phyloP scores from a whole-genome alignment of 2,797 vertebrate species.

The Alouatta caraya region DNA sequence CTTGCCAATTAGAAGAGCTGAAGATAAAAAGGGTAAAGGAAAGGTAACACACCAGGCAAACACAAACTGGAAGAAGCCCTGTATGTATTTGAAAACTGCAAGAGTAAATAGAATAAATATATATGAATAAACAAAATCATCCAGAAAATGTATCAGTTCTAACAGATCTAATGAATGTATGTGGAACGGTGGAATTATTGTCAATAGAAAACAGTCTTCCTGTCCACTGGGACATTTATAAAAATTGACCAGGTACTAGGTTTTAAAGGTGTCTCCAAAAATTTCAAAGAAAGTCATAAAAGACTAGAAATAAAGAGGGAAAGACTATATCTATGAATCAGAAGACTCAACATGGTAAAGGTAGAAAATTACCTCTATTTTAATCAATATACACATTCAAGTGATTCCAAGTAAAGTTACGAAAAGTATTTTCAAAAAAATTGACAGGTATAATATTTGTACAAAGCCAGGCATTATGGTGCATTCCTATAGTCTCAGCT shows the following conservation, averaged over 20 bases:
- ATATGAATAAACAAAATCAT: background rate
- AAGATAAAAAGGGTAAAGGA: background rate
- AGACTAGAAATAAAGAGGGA: background rate
- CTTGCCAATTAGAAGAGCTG: background rate
- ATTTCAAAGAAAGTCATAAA: background rate
- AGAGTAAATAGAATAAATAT: background rate
- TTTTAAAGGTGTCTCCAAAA: background rate
- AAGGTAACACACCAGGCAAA: background rate
- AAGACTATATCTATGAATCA: background rate
- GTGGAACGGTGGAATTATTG: too few relatives aligned
- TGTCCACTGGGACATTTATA: background rate
- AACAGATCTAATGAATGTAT: background rate
- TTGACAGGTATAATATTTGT: background rate
- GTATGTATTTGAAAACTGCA: background rate
- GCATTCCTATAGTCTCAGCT: background rate
- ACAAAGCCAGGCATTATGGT: background rate
- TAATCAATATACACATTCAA: background rate
- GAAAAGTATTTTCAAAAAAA: background rate
- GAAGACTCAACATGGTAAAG: background rate
- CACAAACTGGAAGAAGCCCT: background rate
- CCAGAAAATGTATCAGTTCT: background rate
- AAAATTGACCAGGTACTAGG: background rate
- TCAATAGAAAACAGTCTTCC: background rate
- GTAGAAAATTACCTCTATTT: background rate
- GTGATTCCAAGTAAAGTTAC: background rate